Evolutionary conservation across 1,140 invertebrate species (phyloP), one percentile per base, ranked within the genome.

Genomic region (Neodiprion lecontei): DNA sequence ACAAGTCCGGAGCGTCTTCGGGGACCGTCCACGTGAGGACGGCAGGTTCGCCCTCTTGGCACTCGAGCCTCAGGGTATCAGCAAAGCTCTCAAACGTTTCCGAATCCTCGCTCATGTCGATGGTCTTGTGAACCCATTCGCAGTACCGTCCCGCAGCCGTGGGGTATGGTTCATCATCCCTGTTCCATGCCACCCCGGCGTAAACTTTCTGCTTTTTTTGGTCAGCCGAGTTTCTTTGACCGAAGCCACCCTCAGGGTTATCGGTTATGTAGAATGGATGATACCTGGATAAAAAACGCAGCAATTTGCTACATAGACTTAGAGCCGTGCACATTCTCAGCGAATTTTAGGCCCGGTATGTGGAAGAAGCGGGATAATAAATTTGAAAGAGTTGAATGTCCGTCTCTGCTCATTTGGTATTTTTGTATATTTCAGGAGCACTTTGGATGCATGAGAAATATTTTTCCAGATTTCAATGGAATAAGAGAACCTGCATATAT

Each of bases 251-350:
- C 83, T 96, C 94, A 0, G 90, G 87, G 40, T 93, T 96, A 80
- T 95, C 93, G 11, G 96, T 97, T 79, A 99, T 97, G 87, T 99
- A 99, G 81, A 99, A 93, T 12, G 97, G 97, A 89, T 99, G 97
- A 87, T 96, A 98, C 80, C 93, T 94, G 72, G 74, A 78, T 72
- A 7, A 5, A 3, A 17, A 61, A 71, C 8, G 50, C 14, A 8
- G 14, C 3, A 71, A 71, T 12, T 71, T 14, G 1, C 14, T 12
- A 48, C 14, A 50, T 48, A 48, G 1, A 66, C 12, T 72, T 7
- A 5, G 5, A 40, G 28, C 28, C 28, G 2, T 65, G 61, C 61
- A 65, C 4, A 65, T 65, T 65, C 61, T 65, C 12, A 65, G 61
- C 4, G 61, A 65, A 40, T 40, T 40, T 40, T 40, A 40, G 28